Evolutionary conservation across 2,113 vertebrate genomes (phyloP).

Genomic region (Sula dactylatra): DNA sequence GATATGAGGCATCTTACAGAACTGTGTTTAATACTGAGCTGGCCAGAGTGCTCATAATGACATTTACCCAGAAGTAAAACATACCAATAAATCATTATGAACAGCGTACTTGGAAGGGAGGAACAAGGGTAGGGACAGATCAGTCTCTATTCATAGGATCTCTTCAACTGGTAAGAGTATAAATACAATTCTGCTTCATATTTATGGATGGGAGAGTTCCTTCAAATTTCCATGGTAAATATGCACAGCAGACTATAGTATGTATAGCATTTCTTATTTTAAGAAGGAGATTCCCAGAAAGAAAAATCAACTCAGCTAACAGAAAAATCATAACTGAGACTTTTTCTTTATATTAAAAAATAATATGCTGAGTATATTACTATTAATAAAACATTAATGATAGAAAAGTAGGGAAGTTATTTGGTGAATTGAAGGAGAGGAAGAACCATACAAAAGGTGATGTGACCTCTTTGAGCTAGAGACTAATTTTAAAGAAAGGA

Average conservation of each 20-base stretch:
- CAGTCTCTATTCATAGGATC: neutral
- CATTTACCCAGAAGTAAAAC: neutral
- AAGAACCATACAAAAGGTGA: neutral
- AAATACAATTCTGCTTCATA: neutral
- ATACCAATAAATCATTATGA: neutral
- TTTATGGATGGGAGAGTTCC: neutral
- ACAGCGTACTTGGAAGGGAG: neutral
- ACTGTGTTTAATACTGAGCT: neutral
- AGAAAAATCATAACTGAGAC: neutral
- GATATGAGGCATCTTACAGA: neutral
- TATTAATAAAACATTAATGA: neutral
- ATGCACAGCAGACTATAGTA: neutral
- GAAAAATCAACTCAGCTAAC: neutral
- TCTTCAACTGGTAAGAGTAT: neutral
- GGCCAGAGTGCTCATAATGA: neutral
- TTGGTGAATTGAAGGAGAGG: neutral
- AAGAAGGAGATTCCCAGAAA: neutral
- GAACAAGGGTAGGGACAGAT: neutral
- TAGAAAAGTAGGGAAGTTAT: neutral
- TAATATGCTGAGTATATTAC: neutral
- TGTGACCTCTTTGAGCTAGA: neutral
- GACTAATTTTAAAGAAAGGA: neutral
- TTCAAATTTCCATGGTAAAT: neutral
- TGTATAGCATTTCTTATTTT: neutral
- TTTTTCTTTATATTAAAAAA: neutral